phyloP scores from a whole-genome alignment of 2,888 invertebrate species.

The Tenodera sinensis region DNA sequence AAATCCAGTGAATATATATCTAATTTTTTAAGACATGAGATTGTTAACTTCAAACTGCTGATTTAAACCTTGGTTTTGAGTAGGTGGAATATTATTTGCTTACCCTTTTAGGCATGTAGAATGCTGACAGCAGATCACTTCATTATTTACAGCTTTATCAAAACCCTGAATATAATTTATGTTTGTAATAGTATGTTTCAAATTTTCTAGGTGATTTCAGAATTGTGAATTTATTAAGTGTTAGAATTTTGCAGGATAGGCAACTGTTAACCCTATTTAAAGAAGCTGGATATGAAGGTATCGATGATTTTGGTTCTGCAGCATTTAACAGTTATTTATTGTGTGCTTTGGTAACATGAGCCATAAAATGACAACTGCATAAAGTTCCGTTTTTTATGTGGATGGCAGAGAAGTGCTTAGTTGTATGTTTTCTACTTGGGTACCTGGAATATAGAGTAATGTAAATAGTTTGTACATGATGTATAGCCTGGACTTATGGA shows the following conservation, averaged over 20 bases:
- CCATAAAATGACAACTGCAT: not conserved
- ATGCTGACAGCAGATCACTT: too few relatives aligned
- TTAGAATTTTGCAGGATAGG: not conserved
- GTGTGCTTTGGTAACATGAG: not conserved
- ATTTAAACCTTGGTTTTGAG: too few relatives aligned
- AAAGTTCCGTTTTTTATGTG: not conserved
- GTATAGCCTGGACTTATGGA: not conserved
- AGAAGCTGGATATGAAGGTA: not conserved
- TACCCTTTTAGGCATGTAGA: too few relatives aligned
- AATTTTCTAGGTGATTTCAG: too few relatives aligned
- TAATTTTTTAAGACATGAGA: too few relatives aligned
- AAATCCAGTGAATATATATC: too few relatives aligned
- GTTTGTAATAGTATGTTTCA: too few relatives aligned
- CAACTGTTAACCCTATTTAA: not conserved
- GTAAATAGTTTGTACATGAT: constrained; percentile 14
- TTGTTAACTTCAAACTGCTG: too few relatives aligned
- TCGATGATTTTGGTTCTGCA: not conserved
- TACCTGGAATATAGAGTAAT: constrained; percentile 23
- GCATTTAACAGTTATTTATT: not conserved
- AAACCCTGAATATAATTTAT: too few relatives aligned
- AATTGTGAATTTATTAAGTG: not conserved
- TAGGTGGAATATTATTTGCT: too few relatives aligned
- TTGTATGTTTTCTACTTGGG: constrained; percentile 24
- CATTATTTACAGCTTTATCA: too few relatives aligned
- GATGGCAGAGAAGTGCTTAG: not conserved